Evolutionary conservation across 2,113 vertebrate genomes (phyloP), one percentile per base, ranked within the genome.

Genomic region (Fregetta grallaria): DNA sequence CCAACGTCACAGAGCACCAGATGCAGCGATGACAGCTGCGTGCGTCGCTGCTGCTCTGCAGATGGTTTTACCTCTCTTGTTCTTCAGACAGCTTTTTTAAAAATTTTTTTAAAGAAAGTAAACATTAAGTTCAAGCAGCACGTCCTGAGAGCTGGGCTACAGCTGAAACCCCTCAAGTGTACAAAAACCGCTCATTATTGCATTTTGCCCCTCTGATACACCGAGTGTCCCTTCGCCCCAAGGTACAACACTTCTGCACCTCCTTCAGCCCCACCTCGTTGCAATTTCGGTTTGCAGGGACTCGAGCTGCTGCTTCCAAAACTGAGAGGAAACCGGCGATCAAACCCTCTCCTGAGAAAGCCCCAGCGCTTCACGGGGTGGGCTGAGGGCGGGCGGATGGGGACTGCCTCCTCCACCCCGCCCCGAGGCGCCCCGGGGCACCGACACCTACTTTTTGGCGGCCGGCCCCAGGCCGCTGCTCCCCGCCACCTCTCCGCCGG

Each of bases 381-480:
- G 14, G 13, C 50, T 11, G 50, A 55, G 50, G 49, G 62, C n/a
- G 12, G 38, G 25, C 34, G 25, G 61, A 18, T 2, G 18, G 14
- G 36, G 11, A 19, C 11, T 45, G 50, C 26, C 34, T 23, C 18
- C 45, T 45, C 45, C 45, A 45, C 17, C 18, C 23, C 49, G 11
- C n/a, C 74, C 44, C 72, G 1, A 32, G 27, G n/a, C n/a, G n/a
- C 49, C 59, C 40, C 26, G 7, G 11, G 18, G 38, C 11, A 7
- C 58, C 45, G 27, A 38, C 47, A 96, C 98, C 91, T 98, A 99
- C 99, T 98, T 99, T 83, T 97, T 98, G 88, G 95, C 97, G 67
- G 91, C 68, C 90, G 97, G 98, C 23, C 98, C 97, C 85, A 98
- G 84, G 22, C 99, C 98, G 61, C 99, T 99, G 95, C 98, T 98